Conservation (phyloP, 2,888 invertebrate species). For the Glaucopsyche alexis region DNA sequence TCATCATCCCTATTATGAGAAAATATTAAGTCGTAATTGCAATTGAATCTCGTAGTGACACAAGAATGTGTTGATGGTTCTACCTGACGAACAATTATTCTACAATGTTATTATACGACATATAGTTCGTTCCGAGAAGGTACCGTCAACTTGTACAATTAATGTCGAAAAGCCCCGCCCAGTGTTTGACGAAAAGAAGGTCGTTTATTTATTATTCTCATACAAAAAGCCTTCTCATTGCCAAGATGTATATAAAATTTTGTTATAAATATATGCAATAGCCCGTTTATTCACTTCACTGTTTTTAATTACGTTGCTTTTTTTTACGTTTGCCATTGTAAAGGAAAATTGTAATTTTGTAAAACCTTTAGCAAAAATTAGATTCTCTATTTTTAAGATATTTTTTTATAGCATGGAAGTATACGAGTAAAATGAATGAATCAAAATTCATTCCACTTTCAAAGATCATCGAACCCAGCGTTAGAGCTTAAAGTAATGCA, state of each 20-base stretch:
- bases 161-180: not conserved
- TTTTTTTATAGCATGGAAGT: not conserved
- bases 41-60: slow-evolving; percentile 6
- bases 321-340: too few species aligned
- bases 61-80: slow-evolving; percentile 2
- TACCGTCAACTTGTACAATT: slow-evolving; percentile 1
- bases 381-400: too few species aligned
- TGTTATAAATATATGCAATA: not conserved
- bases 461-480: slow-evolving; percentile 5
- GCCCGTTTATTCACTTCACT: not conserved
- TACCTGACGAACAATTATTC: not conserved
- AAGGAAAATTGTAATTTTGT: too few species aligned
- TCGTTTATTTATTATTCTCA: slow-evolving; percentile 17
- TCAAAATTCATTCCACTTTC: slow-evolving; percentile 1
- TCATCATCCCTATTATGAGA: too few species aligned
- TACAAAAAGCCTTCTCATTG: slow-evolving; percentile 19
- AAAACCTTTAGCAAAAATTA: too few species aligned
- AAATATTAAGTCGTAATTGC: not conserved
- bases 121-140: slow-evolving; percentile 9
- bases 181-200: slow-evolving; percentile 17
- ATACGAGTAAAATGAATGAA: not conserved
- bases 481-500: slow-evolving; percentile 4
- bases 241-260: slow-evolving; percentile 14
- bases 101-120: slow-evolving; percentile 18
- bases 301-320: not conserved